A percentile compares a stretch with the other conserved stretches of the same genome.
phyloP scores from a whole-genome alignment of 2,113 vertebrate genomes.

The Pantherophis guttatus region DNA sequence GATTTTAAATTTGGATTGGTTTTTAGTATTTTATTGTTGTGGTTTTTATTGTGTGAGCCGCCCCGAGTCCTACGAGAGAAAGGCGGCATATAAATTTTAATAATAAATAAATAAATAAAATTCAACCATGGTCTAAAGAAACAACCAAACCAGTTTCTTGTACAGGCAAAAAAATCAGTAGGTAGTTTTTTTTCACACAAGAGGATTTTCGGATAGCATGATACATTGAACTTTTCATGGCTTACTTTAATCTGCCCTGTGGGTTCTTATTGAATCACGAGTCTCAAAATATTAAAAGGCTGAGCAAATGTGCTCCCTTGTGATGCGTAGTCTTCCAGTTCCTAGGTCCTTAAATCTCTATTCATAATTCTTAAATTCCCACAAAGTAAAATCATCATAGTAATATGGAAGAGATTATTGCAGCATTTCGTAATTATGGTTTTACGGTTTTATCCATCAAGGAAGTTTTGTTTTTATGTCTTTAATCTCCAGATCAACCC shows the following conservation, averaged over 20 bases:
- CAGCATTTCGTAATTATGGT: background rate
- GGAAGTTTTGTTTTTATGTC: background rate
- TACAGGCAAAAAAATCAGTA: background rate
- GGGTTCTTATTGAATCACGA: slow-evolving; percentile 16
- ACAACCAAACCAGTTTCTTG: background rate
- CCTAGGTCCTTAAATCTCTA: slow-evolving; percentile 2
- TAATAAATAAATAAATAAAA: background rate
- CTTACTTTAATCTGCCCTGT: background rate
- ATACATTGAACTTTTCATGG: slow-evolving; percentile 1
- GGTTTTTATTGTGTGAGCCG: no score
- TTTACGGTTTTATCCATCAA: background rate
- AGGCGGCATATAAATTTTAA: no score
- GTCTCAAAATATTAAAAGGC: slow-evolving; percentile 21
- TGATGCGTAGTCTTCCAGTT: background rate
- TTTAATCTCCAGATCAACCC: slow-evolving; percentile 10
- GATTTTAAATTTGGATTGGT: no score
- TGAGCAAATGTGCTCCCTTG: background rate
- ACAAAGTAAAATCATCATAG: background rate
- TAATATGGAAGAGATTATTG: background rate
- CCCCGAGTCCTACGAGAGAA: no score
- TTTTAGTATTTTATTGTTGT: no score
- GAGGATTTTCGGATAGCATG: background rate
- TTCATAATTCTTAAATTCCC: slow-evolving; percentile 23
- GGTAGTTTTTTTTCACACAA: background rate
- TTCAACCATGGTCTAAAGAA: background rate